These are phyloP conservation scores for Periparus ater DNA, from an alignment of 2,797 vertebrate species.

Conservation along the genomic window DNA sequence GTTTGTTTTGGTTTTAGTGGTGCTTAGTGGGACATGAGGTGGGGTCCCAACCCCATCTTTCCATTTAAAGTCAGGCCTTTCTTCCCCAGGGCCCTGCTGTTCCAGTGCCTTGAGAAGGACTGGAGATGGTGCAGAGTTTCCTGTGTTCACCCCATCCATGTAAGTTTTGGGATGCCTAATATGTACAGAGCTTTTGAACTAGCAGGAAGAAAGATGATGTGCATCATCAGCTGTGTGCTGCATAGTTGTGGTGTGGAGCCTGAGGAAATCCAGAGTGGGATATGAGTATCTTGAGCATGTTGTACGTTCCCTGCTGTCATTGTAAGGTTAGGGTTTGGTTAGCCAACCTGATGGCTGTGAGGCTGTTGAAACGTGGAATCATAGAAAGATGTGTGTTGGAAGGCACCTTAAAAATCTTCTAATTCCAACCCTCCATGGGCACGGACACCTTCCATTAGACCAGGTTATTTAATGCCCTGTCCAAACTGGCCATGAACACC, in stretches of 20 bases:
- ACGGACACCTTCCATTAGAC: background rate
- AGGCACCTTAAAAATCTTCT: background rate
- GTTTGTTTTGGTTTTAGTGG: slow-evolving; percentile 74
- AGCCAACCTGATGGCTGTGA: background rate
- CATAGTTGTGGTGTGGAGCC: background rate
- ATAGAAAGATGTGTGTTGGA: background rate
- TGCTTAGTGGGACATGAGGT: slow-evolving; percentile 56
- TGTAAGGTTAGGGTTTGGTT: background rate
- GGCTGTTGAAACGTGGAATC: background rate
- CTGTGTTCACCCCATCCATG: background rate
- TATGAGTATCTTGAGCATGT: background rate
- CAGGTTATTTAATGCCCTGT: background rate
- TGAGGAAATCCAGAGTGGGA: background rate
- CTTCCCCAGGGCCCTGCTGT: background rate
- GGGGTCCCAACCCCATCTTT: slow-evolving; percentile 23
- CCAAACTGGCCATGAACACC: background rate
- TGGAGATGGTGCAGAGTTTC: background rate
- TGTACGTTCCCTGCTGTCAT: background rate
- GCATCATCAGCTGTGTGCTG: background rate
- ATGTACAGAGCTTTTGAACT: background rate
- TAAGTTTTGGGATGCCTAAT: background rate
- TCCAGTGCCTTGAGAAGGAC: background rate
- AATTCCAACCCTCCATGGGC: background rate
- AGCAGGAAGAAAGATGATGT: background rate
- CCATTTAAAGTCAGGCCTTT: slow-evolving; percentile 55